Evolutionary conservation across 2,888 invertebrate species (phyloP), one percentile per base, ranked within the genome.

Genomic region (Eupithecia subfuscata): DNA sequence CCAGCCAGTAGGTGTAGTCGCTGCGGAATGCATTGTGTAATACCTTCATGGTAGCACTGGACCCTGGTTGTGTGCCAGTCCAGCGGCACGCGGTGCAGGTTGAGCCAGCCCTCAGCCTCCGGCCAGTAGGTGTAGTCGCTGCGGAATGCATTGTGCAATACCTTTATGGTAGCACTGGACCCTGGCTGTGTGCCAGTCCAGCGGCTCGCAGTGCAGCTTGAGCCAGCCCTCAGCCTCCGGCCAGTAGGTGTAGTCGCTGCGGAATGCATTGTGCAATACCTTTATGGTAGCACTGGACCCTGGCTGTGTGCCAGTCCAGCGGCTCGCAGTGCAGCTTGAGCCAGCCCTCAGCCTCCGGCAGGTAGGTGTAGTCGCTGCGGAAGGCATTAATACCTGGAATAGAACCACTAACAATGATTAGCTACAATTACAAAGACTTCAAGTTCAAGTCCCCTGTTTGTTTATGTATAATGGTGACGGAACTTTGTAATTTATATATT

Each of bases 171-270:
- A 60, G 78, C 73, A 86, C 80, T 25, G 82, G 76, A 65, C 79
- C 73, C 79, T 81, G 4, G 88, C 88, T 37, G 86, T 84, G 7
- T 69, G 78, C 85, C 86, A 88, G 69, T 81, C 82, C 4, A 85
- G 81, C 0, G 88, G 87, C 11, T 85, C 76, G 16, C 75, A 77
- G 69, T 87, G 84, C 25, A 86, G 80, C 79, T 87, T 87, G 48
- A 87, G 75, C 82, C 84, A 87, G 34, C 86, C 86, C 7, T 18
- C 30, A 3, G 69, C 65, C 16, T 52, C 40, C 9, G 25, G 43
- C n/a, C 37, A 34, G 16, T 25, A 65, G 16, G 22, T 52, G 56
- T 75, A 72, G 65, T 72, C 75, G 5, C 12, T 22, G n/a, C 69
- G 25, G 69, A 56, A 69, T 56, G 56, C n/a, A 40, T 56, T 25